Base-by-base conservation (phyloP, 2,113 vertebrate species). In the Nothocercus julius region DNA sequence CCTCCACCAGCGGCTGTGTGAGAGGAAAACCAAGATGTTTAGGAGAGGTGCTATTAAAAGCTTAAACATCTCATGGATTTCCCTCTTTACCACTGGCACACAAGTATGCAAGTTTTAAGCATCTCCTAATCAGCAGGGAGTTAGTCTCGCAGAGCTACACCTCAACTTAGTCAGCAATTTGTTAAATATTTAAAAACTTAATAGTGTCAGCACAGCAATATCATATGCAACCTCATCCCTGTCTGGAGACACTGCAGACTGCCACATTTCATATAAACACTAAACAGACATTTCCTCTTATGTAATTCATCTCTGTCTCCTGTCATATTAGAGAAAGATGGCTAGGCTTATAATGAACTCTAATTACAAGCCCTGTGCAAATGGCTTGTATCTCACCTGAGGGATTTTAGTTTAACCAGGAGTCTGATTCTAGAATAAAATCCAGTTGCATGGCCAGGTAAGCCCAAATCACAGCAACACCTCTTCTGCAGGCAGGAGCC, bases 281-380 rank as follows among this genome's bases (percentile, higher is more conserved):
- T 72, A 88, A 93, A 70, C 66, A 87, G 30, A 76, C 17, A n/a
- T 72, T 93, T 72, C 69, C 69, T 68, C 66, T 85, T 73, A 93
- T 76, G 34, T 61, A 73, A 92, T 84, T 88, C 42, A 92, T 89
- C 62, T 82, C 67, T 47, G 58, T 68, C 53, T 28, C 32, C 44
- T 81, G 47, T 30, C 66, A 84, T 28, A 89, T 68, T 73, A 95
- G 69, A 88, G 51, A 86, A 90, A 87, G 28, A 92, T 45, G 27
- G 12, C 25, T 6, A 6, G 45, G 32, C 70, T 95, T 72, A 79
- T 64, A 73, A 90, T 64, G 2, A 89, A 79, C 75, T 81, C 76
- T 79, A 81, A 95, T 94, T 83, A 95, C 61, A 58, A 94, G 14
- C 32, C 28, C 64, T 44, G 12, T 63, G 56, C 73, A 84, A 95